A percentile compares a stretch with the other conserved stretches of the same genome.
phyloP scores from a whole-genome alignment of 2,113 vertebrate species.

The Chrysochloris asiatica region DNA sequence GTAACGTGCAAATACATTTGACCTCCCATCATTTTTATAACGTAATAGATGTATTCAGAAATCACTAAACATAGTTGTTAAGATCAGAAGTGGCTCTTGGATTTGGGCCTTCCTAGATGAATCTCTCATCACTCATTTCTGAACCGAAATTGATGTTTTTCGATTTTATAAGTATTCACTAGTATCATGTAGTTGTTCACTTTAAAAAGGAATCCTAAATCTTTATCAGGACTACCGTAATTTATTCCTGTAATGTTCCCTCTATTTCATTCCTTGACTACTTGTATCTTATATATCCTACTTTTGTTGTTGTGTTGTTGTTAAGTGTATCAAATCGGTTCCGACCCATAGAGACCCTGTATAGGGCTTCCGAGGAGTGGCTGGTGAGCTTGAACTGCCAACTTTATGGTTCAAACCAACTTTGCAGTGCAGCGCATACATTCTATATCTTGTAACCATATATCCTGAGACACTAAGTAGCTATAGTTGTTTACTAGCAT shows the following conservation, averaged over 20 bases:
- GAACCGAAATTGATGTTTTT: background rate
- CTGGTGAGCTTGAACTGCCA: no score
- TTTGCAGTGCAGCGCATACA: no score
- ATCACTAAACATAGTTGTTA: background rate
- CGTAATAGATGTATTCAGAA: background rate
- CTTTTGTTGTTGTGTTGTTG: no score
- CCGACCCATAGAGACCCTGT: no score
- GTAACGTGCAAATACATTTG: slow-evolving; percentile 83
- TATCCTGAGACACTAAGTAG: background rate
- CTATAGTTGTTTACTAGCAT: background rate
- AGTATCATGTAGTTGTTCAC: background rate
- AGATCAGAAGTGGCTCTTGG: background rate
- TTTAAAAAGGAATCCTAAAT: background rate
- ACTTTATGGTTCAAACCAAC: no score
- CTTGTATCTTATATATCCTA: no score
- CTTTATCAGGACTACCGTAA: background rate
- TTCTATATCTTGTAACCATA: no score
- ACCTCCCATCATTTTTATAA: background rate
- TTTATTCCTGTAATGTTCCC: background rate
- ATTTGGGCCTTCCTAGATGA: background rate
- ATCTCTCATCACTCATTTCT: background rate
- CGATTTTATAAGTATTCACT: background rate
- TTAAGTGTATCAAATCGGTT: no score
- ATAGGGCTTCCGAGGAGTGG: no score
- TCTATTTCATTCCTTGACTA: background rate